Conservation (phyloP, 2,888 invertebrate genomes). For the Agonum fuliginosum region DNA sequence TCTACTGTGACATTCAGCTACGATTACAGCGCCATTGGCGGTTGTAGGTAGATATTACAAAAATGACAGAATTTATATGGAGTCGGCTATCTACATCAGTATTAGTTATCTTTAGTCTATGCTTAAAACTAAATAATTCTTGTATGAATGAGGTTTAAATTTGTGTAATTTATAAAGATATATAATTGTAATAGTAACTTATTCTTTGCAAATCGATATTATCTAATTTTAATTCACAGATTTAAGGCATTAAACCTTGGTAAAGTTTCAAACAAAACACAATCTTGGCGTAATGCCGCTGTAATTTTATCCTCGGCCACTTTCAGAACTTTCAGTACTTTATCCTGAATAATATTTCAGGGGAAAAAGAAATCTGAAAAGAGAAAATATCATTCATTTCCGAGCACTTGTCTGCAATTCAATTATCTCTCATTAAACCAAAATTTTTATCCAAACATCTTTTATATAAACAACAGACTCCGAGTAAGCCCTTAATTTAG, state of each 20-base stretch:
- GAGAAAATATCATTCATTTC: not conserved
- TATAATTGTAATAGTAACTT: too few relatives aligned
- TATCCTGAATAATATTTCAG: not conserved
- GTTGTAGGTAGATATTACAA: too few relatives aligned
- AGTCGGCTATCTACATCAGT: too few relatives aligned
- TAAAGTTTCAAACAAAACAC: not conserved
- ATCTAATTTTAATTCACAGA: too few relatives aligned
- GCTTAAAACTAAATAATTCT: too few relatives aligned
- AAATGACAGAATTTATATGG: too few relatives aligned
- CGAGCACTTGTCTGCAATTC: not conserved
- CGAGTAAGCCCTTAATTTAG: conserved; percentile 7
- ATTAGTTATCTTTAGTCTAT: too few relatives aligned
- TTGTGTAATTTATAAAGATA: too few relatives aligned
- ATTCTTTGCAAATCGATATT: too few relatives aligned
- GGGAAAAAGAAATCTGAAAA: not conserved
- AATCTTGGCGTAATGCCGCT: not conserved
- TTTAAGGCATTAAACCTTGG: not conserved
- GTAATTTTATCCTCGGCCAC: not conserved
- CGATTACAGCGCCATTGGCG: too few relatives aligned
- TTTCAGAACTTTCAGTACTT: not conserved
- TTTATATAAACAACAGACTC: conserved; percentile 11
- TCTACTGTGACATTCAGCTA: too few relatives aligned
- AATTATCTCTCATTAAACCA: conserved; percentile 15
- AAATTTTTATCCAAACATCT: conserved; percentile 25
- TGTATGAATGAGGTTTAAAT: too few relatives aligned